Percentiles rank a stretch among this genome's conserved stretches.
Conservation (phyloP, 2,888 invertebrate genomes). For the Phoenoteleia sp. region DNA sequence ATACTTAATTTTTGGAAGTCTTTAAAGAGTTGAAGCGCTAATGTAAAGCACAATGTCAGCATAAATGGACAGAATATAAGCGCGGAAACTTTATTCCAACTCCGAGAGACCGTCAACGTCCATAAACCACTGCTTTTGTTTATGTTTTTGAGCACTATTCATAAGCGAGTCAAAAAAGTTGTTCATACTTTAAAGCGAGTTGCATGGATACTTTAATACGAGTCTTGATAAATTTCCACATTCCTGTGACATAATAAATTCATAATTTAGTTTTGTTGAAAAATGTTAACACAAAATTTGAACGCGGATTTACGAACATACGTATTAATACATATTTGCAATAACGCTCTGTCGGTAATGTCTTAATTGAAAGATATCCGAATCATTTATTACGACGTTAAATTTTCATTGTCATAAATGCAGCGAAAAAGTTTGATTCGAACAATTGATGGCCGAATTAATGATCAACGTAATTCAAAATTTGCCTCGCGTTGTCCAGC, state of each 20-base stretch:
- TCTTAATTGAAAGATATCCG: no score
- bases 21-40: constrained; percentile 33
- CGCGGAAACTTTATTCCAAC: constrained; percentile 52
- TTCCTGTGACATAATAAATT: constrained; percentile 14
- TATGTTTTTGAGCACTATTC: constrained; percentile 57
- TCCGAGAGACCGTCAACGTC: constrained; percentile 32
- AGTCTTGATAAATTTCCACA: constrained; percentile 44
- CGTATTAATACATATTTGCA: no score
- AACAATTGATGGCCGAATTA: no score
- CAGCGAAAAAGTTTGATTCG: no score
- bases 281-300: no score
- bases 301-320: no score
- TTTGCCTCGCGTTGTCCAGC: neutral
- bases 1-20: constrained; percentile 46
- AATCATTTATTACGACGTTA: no score
- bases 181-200: constrained; percentile 41
- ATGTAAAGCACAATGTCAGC: constrained; percentile 29
- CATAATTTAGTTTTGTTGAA: neutral
- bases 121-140: constrained; percentile 52
- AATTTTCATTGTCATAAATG: no score
- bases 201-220: constrained; percentile 20
- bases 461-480: neutral
- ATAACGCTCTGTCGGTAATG: no score
- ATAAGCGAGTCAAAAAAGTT: constrained; percentile 52
- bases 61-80: constrained; percentile 49